These are phyloP conservation scores for Theristicus caerulescens DNA, from an alignment of 2,113 vertebrate genomes.

Conservation along the genomic window DNA sequence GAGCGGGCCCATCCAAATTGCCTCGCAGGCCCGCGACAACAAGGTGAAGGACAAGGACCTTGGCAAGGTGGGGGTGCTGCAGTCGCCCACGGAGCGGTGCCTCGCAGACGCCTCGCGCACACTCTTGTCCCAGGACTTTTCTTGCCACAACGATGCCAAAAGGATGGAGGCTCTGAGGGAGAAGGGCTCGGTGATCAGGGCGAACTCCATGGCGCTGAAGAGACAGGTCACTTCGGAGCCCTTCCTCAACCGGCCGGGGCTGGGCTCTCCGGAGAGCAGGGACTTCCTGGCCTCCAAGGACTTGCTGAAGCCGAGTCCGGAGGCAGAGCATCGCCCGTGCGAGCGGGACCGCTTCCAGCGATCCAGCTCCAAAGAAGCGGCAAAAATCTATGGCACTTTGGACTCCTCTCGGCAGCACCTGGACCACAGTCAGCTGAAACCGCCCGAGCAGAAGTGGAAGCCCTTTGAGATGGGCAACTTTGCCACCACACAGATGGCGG, in stretches of 20 bases:
- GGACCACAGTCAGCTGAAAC: constrained; percentile 65
- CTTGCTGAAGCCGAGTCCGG: constrained; percentile 76
- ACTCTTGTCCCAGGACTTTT: constrained; percentile 75
- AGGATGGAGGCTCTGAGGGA: constrained; percentile 80
- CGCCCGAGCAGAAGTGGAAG: constrained; percentile 87
- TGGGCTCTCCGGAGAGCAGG: constrained; percentile 82
- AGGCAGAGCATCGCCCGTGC: constrained; percentile 74
- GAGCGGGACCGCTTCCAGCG: constrained; percentile 73
- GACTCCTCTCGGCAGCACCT: constrained; percentile 74
- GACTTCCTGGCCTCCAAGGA: constrained; percentile 83
- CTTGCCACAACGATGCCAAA: constrained; percentile 76
- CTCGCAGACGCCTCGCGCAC: constrained; percentile 69
- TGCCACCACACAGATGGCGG: constrained; percentile 91
- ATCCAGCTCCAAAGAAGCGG: constrained; percentile 68
- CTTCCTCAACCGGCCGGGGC: constrained; percentile 73
- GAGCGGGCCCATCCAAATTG: constrained; percentile 89
- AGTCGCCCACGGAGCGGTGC: constrained; percentile 77
- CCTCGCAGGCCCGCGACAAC: constrained; percentile 89
- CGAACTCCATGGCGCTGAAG: constrained; percentile 82
- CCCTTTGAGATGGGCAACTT: constrained; percentile 90
- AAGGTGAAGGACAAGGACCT: constrained; percentile 80
- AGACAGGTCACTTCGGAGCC: constrained; percentile 74
- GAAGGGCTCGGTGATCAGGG: constrained; percentile 90
- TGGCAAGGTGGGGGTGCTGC: constrained; percentile 73
- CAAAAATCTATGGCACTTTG: constrained; percentile 74